Base-by-base conservation (phyloP, 2,113 vertebrate genomes). In the Diphyllodes magnificus region DNA sequence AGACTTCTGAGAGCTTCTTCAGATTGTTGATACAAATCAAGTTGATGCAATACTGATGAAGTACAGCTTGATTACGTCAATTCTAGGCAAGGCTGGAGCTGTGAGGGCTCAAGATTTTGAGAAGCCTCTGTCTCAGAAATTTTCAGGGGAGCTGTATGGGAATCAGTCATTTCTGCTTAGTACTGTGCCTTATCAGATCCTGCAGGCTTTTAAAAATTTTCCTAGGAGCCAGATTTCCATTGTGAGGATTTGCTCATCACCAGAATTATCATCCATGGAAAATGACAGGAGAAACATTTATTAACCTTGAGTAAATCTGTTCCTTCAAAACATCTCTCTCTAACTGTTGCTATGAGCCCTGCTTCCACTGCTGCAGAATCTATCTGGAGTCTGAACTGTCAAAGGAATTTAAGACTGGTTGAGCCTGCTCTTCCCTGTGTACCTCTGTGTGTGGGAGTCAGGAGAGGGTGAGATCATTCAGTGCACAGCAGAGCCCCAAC, bases 361-460 rank as follows among this genome's bases (percentile, higher is more conserved):
- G 28, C 71, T 69, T 86, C 14, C n/a, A 33, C 44, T 92, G 53
- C 89, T 82, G 2, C 72, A 73, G 81, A 78, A 24, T 91, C 81
- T 94, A 33, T 85, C 53, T 93, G 81, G 64, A 92, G 54, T 59
- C 75, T 88, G 78, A 94, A 82, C 66, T 92, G 95, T 82, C 90
- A 94, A 35, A 94, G 75, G 95, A 91, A 94, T 95, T 95, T 65
- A 85, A 91, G 90, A 95, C 93, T 96, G 90, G 93, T 96, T 96
- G 89, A 96, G 71, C 94, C 85, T 93, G 96, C 95, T 96, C 66
- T 94, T 91, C 84, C 45, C 82, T 39, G 27, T 96, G 7, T 86
- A 84, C 77, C 73, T 90, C 63, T 57, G 70, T 89, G 94, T 95
- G 93, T 97, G 92, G 96, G 95, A 95, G 93, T 94, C 80, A 54